phyloP scores from a whole-genome alignment of 2,888 invertebrate genomes.

The Xanthia icteritia region DNA sequence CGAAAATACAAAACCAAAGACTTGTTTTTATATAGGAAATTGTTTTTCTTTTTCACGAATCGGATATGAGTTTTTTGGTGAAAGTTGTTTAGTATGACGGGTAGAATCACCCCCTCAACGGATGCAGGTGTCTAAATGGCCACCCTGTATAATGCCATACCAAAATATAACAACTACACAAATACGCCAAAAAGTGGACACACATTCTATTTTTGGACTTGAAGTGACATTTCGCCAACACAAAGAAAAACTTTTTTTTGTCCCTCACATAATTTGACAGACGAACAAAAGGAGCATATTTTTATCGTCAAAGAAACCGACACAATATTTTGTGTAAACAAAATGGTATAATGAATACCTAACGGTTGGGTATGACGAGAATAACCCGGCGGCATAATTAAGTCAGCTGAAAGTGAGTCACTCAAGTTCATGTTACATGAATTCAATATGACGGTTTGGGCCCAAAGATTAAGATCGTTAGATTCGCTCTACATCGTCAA shows the following conservation, averaged over 20 bases:
- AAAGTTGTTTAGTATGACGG: too few relatives aligned
- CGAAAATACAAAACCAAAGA: too few relatives aligned
- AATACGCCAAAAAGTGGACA: neutral
- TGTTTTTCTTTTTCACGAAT: too few relatives aligned
- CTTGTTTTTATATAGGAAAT: too few relatives aligned
- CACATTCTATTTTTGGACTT: neutral
- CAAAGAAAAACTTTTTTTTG: slow-evolving; percentile 2
- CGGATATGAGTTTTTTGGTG: too few relatives aligned
- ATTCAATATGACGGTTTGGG: neutral
- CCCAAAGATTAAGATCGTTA: neutral
- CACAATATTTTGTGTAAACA: slow-evolving; percentile 8
- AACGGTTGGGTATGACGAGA: neutral
- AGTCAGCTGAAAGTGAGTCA: neutral
- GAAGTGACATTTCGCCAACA: neutral
- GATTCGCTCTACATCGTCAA: too few relatives aligned
- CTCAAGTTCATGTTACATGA: slow-evolving; percentile 5
- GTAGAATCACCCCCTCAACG: too few relatives aligned
- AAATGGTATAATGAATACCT: slow-evolving; percentile 2
- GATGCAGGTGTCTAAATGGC: too few relatives aligned
- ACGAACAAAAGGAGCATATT: slow-evolving; percentile 2
- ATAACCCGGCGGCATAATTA: slow-evolving; percentile 8
- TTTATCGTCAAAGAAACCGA: neutral
- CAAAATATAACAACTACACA: neutral
- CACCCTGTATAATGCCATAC: too few relatives aligned
- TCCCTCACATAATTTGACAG: slow-evolving; percentile 11